Percentiles rank a stretch among this genome's conserved stretches.
These are phyloP conservation scores for Antechinus flavipes DNA, from an alignment of 2,113 vertebrate genomes.

Conservation along the genomic window DNA sequence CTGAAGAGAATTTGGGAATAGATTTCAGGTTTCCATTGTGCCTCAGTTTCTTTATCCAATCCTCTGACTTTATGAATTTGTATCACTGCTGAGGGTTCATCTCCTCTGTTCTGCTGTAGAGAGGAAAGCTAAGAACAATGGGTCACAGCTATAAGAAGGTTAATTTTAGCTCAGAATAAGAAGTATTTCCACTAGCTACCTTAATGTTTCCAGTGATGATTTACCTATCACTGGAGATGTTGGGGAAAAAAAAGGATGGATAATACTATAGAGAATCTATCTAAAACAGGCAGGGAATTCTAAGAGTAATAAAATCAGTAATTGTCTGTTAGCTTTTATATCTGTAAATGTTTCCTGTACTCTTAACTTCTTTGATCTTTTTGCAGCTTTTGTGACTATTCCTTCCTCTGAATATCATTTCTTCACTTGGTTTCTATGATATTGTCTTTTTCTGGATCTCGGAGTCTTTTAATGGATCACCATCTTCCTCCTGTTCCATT, in stretches of 20 bases:
- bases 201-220: not conserved
- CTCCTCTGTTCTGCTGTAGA: not conserved
- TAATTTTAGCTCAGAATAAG: not conserved
- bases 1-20: not conserved
- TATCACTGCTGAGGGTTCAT: not conserved
- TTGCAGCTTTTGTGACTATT: not conserved
- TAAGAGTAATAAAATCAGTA: not conserved
- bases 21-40: not conserved
- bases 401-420: not conserved
- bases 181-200: not conserved
- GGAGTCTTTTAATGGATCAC: not conserved
- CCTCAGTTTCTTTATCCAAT: not conserved
- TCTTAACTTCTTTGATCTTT: not conserved
- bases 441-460: not conserved
- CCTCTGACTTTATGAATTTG: not conserved
- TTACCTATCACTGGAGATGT: not conserved
- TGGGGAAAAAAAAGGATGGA: not conserved
- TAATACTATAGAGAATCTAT: not conserved
- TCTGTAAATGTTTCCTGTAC: not conserved
- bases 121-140: not conserved
- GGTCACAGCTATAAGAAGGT: not conserved
- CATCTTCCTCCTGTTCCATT: not conserved
- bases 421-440: not conserved
- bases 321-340: not conserved
- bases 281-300: not conserved